A percentile compares a stretch with the other conserved stretches of the same genome.
Evolutionary conservation across 92 coral and sea anemone species (phyloP).

Genomic region (Phenganax stokvisi): DNA sequence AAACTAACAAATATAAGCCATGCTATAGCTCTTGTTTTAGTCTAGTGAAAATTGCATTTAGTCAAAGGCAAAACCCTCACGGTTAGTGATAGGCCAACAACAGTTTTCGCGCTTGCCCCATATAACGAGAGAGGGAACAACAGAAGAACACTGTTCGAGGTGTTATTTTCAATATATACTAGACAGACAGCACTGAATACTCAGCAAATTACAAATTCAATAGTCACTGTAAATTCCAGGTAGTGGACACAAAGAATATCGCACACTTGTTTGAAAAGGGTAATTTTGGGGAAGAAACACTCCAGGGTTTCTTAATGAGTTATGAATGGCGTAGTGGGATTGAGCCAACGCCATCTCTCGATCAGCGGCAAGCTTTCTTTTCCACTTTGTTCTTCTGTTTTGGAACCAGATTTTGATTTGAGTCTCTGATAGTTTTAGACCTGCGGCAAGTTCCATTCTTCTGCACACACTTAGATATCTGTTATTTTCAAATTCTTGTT

Average conservation of each 20-base stretch:
- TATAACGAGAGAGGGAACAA: no score
- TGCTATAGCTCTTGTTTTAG: no score
- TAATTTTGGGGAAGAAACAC: constrained; percentile 32
- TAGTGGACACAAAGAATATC: constrained; percentile 33
- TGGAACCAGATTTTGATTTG: constrained; percentile 58
- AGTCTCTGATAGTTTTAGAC: constrained; percentile 46
- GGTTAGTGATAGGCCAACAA: no score
- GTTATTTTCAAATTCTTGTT: constrained; percentile 48
- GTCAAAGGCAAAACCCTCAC: no score
- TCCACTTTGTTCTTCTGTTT: constrained; percentile 57
- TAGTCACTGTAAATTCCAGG: constrained; percentile 37
- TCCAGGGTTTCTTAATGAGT: constrained; percentile 27
- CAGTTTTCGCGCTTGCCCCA: no score
- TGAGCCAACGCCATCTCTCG: constrained; percentile 47
- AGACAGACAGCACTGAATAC: not conserved
- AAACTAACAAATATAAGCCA: no score
- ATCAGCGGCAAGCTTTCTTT: constrained; percentile 54
- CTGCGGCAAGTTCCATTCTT: constrained; percentile 47
- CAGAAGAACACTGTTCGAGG: no score
- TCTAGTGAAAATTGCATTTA: no score
- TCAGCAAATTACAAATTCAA: not conserved
- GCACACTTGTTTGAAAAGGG: constrained; percentile 35
- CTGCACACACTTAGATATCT: constrained; percentile 49
- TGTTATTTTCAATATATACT: not conserved
- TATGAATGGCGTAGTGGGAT: constrained; percentile 36